A percentile compares a stretch with the other conserved stretches of the same genome.
These are phyloP conservation scores for Capitella teleta DNA, from an alignment of 1,140 invertebrate genomes.

Conservation along the genomic window DNA sequence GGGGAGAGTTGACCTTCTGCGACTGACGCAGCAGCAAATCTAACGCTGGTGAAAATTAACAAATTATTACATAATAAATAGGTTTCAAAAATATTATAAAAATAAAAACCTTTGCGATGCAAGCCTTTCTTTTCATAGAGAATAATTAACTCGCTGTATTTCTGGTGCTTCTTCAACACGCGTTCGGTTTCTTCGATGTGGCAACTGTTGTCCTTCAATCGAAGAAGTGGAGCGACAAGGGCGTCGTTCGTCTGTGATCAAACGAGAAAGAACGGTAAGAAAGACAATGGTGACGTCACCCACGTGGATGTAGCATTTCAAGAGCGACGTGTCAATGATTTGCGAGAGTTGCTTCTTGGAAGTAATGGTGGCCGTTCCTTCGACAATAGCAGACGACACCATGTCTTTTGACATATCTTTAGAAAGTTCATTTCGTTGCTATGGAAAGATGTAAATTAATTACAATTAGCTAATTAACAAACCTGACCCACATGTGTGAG, in stretches of 20 bases:
- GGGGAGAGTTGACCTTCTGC: constrained; percentile 59
- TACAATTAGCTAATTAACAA: neutral
- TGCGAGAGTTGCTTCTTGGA: constrained; percentile 60
- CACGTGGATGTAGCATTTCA: constrained; percentile 92
- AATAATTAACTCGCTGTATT: constrained; percentile 87
- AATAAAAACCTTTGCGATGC: constrained; percentile 58
- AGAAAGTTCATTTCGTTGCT: constrained; percentile 36
- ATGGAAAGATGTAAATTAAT: constrained; percentile 16
- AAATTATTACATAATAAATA: too few species aligned
- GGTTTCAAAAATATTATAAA: neutral
- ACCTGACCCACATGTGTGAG: constrained; percentile 55
- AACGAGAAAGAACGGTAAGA: constrained; percentile 39
- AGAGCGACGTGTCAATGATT: constrained; percentile 88
- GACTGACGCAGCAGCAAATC: constrained; percentile 75
- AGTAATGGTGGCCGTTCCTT: constrained; percentile 42
- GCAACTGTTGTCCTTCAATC: constrained; percentile 79
- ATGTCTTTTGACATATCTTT: constrained; percentile 23
- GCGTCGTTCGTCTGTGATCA: constrained; percentile 70
- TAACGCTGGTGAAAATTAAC: constrained; percentile 51
- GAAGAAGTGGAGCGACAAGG: constrained; percentile 74
- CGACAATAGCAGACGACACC: constrained; percentile 39
- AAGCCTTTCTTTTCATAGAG: constrained; percentile 87
- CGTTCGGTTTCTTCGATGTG: constrained; percentile 87
- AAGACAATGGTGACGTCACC: neutral
- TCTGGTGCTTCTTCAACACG: constrained; percentile 72